Conservation (phyloP, 2,888 invertebrate species). For the Agrotis puta region DNA sequence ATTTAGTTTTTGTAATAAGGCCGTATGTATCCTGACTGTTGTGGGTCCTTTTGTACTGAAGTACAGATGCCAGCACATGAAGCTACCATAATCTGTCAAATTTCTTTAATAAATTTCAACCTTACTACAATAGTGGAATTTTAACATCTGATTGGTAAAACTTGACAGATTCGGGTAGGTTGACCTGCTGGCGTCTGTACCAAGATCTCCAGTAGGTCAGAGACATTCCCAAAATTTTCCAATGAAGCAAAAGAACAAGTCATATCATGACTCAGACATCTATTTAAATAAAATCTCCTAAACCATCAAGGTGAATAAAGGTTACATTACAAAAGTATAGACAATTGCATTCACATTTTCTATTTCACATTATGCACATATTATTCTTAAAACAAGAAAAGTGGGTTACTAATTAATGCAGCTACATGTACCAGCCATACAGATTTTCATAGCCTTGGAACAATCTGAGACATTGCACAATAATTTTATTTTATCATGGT, state of each 20-base stretch:
- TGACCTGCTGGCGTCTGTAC: too few species aligned
- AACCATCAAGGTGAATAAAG: constrained; percentile 31
- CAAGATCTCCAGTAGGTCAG: too few species aligned
- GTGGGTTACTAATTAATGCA: constrained; percentile 1
- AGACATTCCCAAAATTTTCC: not conserved
- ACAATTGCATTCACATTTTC: not conserved
- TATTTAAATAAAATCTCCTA: constrained; percentile 12
- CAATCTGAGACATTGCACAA: constrained; percentile 21
- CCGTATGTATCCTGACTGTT: too few species aligned
- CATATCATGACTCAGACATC: not conserved
- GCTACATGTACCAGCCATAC: not conserved
- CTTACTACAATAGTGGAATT: too few species aligned
- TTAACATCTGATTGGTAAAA: too few species aligned
- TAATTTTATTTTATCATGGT: constrained; percentile 11
- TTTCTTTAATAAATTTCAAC: too few species aligned
- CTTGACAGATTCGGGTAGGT: too few species aligned
- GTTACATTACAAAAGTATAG: constrained; percentile 1
- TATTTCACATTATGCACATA: not conserved
- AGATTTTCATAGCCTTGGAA: constrained; percentile 11
- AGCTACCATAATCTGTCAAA: too few species aligned
- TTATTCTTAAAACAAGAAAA: not conserved
- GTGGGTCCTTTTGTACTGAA: too few species aligned
- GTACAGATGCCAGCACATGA: too few species aligned
- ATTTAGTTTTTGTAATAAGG: too few species aligned
- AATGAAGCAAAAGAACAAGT: not conserved